These are phyloP conservation scores for Danionella dracula DNA, from an alignment of 2,797 vertebrate genomes.

Conservation along the genomic window DNA sequence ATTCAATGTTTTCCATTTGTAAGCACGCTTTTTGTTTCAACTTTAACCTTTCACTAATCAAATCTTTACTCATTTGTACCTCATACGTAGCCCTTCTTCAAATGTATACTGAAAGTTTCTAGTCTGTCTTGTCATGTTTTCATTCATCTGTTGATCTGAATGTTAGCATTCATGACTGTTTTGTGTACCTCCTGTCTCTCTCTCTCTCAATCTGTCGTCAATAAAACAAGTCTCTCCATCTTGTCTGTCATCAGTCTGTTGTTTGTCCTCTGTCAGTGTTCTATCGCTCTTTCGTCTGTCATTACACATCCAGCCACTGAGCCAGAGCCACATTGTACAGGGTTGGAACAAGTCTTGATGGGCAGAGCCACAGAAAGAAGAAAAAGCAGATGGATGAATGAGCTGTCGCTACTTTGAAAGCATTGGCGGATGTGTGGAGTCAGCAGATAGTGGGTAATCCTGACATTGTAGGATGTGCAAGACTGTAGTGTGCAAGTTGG, in stretches of 20 bases:
- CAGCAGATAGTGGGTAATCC: slow-evolving; percentile 14
- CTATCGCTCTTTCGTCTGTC: slow-evolving; percentile 16
- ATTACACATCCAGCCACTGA: not conserved
- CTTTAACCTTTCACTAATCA: no score
- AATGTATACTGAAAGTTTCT: not conserved
- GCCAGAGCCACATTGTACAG: not conserved
- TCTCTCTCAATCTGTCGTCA: slow-evolving; percentile 14
- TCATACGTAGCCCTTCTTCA: not conserved
- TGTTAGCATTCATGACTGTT: not conserved
- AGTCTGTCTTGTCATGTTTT: not conserved
- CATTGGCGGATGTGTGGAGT: slow-evolving; percentile 9
- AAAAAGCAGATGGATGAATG: slow-evolving; percentile 3
- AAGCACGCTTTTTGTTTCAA: no score
- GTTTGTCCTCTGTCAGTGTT: slow-evolving; percentile 29
- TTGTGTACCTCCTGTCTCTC: not conserved
- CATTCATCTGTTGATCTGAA: slow-evolving; percentile 13
- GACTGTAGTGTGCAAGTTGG: slow-evolving; percentile 15
- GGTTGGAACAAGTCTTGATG: slow-evolving; percentile 16
- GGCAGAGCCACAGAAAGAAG: slow-evolving; percentile 21
- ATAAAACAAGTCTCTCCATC: slow-evolving; percentile 34
- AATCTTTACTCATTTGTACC: no score
- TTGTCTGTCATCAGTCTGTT: slow-evolving; percentile 31
- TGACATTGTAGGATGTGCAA: slow-evolving; percentile 12
- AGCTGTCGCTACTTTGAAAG: not conserved
- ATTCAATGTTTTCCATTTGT: no score